These are phyloP conservation scores for Orchestia grillus DNA, from an alignment of 1,140 invertebrate species.

Conservation along the genomic window DNA sequence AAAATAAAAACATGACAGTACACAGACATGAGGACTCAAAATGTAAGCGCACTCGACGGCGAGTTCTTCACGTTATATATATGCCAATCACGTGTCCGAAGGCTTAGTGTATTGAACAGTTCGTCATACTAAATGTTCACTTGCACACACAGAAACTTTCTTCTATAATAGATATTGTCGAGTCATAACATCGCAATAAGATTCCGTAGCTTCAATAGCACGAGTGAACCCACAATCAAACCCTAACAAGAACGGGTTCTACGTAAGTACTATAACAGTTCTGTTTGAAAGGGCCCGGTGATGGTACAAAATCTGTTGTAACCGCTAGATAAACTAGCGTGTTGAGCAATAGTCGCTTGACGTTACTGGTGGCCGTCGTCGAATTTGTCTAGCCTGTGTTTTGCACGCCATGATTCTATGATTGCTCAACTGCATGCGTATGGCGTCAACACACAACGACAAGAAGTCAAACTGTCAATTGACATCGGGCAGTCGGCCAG, in stretches of 20 bases:
- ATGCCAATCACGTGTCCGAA: neutral
- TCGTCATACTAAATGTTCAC: neutral
- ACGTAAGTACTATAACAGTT: neutral
- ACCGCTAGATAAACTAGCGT: neutral
- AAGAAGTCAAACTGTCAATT: neutral
- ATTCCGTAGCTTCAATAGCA: neutral
- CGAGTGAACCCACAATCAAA: neutral
- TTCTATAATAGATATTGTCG: neutral
- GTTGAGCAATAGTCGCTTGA: neutral
- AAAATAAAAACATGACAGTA: neutral
- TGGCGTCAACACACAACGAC: neutral
- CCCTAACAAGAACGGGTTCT: neutral
- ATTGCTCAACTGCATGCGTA: neutral
- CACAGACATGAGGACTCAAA: neutral
- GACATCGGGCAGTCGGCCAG: neutral
- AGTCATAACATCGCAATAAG: neutral
- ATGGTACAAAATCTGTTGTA: neutral
- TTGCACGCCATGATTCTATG: neutral
- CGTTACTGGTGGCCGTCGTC: neutral
- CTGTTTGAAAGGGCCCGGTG: neutral
- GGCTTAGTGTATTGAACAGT: neutral
- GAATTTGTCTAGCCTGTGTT: neutral
- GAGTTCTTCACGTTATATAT: neutral
- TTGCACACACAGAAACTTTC: neutral
- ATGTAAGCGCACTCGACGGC: neutral